A percentile compares a stretch with the other conserved stretches of the same genome.
Conservation (phyloP, 2,797 vertebrate genomes). For the Phoebastria nigripes region DNA sequence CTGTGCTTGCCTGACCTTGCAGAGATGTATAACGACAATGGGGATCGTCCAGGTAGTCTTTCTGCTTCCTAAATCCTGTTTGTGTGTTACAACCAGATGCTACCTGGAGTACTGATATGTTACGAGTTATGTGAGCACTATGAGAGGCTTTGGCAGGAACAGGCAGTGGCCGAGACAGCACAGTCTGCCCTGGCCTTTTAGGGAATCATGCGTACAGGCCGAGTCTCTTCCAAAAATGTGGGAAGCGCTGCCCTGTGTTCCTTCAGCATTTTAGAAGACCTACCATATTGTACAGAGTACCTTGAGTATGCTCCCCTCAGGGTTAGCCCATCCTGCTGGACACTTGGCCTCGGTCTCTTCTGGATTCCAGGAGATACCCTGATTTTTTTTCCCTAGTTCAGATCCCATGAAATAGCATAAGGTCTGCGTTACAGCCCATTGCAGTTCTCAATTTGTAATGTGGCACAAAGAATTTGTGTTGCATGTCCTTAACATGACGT, state of each 20-base stretch:
- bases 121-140: background rate
- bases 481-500: background rate
- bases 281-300: background rate
- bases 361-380: background rate
- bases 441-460: background rate
- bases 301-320: background rate
- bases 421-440: background rate
- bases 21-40: background rate
- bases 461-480: background rate
- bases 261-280: background rate
- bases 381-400: background rate
- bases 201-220: background rate
- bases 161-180: background rate
- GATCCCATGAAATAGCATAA: background rate
- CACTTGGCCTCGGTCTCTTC: background rate
- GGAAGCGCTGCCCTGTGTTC: background rate
- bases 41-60: background rate
- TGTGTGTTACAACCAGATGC: background rate
- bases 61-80: background rate
- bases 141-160: background rate
- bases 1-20: slow-evolving; percentile 23
- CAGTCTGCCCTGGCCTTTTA: background rate
- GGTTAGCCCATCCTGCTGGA: background rate
- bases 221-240: background rate
- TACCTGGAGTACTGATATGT: background rate